Percentiles rank a stretch among this genome's conserved stretches.
These are phyloP conservation scores for Pogoniulus pusillus DNA, from an alignment of 2,797 vertebrate genomes.

Conservation along the genomic window DNA sequence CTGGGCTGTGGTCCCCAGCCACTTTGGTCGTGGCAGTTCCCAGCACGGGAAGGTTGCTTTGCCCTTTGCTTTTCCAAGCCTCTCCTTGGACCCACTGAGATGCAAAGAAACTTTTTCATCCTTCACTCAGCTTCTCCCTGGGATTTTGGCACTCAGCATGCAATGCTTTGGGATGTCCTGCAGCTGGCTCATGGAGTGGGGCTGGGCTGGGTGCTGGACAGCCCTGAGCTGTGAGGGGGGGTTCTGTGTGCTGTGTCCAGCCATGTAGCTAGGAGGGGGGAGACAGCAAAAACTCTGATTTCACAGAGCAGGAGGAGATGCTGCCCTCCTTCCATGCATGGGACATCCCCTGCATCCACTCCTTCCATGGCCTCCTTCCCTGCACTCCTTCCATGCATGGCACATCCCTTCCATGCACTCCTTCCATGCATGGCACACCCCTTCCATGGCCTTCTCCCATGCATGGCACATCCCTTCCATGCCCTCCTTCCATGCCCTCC, in stretches of 20 bases:
- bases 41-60: background rate
- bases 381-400: no score
- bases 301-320: background rate
- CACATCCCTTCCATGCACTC: no score
- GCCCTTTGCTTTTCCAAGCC: background rate
- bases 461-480: no score
- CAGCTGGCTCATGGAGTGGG: rapidly evolving
- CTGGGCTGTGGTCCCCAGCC: background rate
- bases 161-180: rapidly evolving
- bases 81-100: background rate
- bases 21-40: rapidly evolving
- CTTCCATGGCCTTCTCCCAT: no score
- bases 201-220: rapidly evolving
- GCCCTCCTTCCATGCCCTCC: no score
- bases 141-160: background rate
- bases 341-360: no score
- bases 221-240: background rate
- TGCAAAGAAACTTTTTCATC: rapidly evolving
- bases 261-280: background rate
- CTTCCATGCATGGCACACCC: no score
- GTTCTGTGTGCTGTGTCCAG: background rate
- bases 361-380: no score
- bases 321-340: background rate
- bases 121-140: rapidly evolving
- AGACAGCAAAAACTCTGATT: rapidly evolving